A percentile compares a stretch with the other conserved stretches of the same genome.
Conservation (phyloP, 2,797 vertebrate species). For the Chelonia mydas region DNA sequence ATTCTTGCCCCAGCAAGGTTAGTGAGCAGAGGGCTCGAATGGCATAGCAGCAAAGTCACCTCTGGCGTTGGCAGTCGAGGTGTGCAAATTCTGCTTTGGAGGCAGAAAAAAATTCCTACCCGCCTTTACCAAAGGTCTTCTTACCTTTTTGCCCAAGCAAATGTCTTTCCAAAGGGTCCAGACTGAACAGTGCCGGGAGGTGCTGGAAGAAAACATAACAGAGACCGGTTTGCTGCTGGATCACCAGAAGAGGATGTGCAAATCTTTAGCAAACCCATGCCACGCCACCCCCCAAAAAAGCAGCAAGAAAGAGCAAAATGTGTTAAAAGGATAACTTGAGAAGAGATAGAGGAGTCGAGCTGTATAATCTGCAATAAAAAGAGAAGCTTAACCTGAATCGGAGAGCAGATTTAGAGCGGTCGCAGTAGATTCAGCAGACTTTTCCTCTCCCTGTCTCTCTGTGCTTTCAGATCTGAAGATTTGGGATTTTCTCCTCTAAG, state of each 20-base stretch:
- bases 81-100: neutral
- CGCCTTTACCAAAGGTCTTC: neutral
- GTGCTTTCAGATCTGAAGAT: slow-evolving; percentile 18
- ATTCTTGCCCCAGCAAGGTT: neutral
- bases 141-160: neutral
- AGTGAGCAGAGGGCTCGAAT: neutral
- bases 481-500: slow-evolving; percentile 48
- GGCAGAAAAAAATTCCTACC: neutral
- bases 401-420: slow-evolving; percentile 30
- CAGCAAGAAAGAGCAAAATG: slow-evolving; percentile 40
- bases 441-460: neutral
- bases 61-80: neutral
- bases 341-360: slow-evolving; percentile 33
- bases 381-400: slow-evolving; percentile 53
- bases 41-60: neutral
- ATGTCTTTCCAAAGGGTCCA: neutral
- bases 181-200: neutral
- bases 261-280: neutral
- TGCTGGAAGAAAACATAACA: slow-evolving; percentile 36
- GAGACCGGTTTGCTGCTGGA: neutral
- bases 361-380: slow-evolving; percentile 47
- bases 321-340: slow-evolving; percentile 47
- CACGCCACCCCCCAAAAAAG: neutral
- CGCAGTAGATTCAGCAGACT: neutral
- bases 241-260: neutral